Conservation (phyloP, 2,113 vertebrate genomes). For the Piaya cayana region DNA sequence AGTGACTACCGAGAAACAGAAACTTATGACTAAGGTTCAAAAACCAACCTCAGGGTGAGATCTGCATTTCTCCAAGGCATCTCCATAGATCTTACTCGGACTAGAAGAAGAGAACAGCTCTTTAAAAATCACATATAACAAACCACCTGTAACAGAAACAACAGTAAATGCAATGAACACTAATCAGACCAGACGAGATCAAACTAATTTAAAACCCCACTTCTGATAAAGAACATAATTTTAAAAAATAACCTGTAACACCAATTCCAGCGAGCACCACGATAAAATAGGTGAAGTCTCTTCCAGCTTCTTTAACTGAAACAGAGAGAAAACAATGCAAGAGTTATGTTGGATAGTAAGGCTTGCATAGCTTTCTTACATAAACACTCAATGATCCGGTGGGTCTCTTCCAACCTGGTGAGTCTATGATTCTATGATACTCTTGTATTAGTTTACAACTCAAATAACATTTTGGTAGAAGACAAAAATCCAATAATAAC, state of each 20-base stretch:
- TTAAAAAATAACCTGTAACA: slow-evolving; percentile 85
- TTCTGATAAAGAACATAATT: not conserved
- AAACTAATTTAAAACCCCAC: not conserved
- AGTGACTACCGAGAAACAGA: not conserved
- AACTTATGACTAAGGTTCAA: not conserved
- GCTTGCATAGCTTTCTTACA: not conserved
- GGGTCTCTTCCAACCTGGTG: no score
- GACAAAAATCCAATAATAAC: not conserved
- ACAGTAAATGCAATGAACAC: not conserved
- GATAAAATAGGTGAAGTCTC: slow-evolving; percentile 90
- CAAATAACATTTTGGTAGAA: not conserved
- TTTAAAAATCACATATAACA: slow-evolving; percentile 92
- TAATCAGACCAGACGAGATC: not conserved
- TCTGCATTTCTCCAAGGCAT: slow-evolving; percentile 89
- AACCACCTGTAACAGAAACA: slow-evolving; percentile 82
- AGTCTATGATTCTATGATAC: no score
- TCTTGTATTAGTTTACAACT: not conserved
- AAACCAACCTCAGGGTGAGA: slow-evolving; percentile 88
- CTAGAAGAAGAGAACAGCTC: slow-evolving; percentile 94
- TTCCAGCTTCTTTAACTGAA: slow-evolving; percentile 91
- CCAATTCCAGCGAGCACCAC: slow-evolving; percentile 89
- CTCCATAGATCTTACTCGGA: slow-evolving; percentile 91
- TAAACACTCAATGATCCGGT: no score
- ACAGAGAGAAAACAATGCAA: slow-evolving; percentile 28
- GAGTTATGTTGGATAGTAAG: not conserved